These are phyloP conservation scores for Centrocercus urophasianus DNA, from an alignment of 2,113 vertebrate genomes.

Conservation along the genomic window DNA sequence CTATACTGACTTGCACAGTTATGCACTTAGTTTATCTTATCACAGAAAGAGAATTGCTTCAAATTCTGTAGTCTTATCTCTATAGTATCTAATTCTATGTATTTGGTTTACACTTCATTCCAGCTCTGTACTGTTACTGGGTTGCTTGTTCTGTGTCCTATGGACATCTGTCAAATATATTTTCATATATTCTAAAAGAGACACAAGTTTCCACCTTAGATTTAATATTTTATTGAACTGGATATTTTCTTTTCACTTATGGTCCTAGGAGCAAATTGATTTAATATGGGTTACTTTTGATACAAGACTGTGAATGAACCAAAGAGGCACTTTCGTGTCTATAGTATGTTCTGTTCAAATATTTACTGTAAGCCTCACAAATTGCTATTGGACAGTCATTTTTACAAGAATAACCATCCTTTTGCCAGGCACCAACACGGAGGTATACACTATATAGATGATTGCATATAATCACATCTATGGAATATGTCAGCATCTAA, in stretches of 20 bases:
- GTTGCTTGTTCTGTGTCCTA: background rate
- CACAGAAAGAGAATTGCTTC: background rate
- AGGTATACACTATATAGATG: background rate
- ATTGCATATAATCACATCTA: accelerated
- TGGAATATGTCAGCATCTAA: background rate
- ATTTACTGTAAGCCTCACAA: background rate
- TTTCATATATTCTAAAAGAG: background rate
- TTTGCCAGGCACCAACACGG: background rate
- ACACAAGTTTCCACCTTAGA: background rate
- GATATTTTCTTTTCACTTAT: background rate
- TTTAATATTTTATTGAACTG: background rate
- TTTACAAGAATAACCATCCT: background rate
- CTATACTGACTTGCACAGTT: background rate
- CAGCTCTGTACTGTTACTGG: background rate
- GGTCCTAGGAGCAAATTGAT: background rate
- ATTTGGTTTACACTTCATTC: background rate
- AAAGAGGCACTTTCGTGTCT: background rate
- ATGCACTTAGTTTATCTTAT: background rate
- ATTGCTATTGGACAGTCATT: background rate
- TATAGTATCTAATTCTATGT: background rate
- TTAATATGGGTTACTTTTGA: background rate
- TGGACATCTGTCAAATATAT: background rate
- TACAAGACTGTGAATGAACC: background rate
- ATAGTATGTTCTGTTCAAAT: background rate
- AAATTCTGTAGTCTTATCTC: background rate